Percentiles rank a stretch among this genome's conserved stretches.
These are phyloP conservation scores for Andrena praecox DNA, from an alignment of 2,888 invertebrate species.

Conservation along the genomic window DNA sequence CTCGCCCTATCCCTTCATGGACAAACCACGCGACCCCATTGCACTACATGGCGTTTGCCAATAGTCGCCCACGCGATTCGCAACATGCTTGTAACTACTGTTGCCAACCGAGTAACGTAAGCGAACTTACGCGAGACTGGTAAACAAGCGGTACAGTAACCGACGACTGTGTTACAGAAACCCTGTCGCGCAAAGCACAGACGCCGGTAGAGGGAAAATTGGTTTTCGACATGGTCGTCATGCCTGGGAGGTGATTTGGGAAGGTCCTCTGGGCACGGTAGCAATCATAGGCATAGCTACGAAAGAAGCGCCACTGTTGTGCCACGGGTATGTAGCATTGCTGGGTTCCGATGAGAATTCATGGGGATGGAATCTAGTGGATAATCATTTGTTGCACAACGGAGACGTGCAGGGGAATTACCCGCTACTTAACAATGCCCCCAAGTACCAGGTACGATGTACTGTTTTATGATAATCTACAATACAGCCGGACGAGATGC, in stretches of 20 bases:
- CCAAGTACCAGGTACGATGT: slow-evolving; percentile 95
- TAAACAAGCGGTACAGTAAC: not conserved
- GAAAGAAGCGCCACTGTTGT: slow-evolving; percentile 96
- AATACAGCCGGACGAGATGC: not conserved
- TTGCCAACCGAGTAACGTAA: not conserved
- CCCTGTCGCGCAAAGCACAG: slow-evolving; percentile 99
- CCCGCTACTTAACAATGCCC: slow-evolving; percentile 97
- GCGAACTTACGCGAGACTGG: not conserved
- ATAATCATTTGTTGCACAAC: slow-evolving; percentile 98
- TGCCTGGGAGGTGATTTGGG: slow-evolving; percentile 99
- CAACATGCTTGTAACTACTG: not conserved
- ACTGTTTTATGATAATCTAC: slow-evolving; percentile 4
- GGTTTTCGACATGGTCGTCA: slow-evolving; percentile 97
- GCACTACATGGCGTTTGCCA: not conserved
- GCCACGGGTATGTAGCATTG: slow-evolving; percentile 97
- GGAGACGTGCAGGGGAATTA: slow-evolving; percentile 98
- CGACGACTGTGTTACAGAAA: slow-evolving; percentile 87
- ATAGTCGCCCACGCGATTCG: too few relatives aligned
- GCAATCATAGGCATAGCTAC: slow-evolving; percentile 98
- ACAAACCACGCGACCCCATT: not conserved
- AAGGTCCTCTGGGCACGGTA: slow-evolving; percentile 98
- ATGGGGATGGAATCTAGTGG: slow-evolving; percentile 99
- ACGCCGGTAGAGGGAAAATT: slow-evolving; percentile 95
- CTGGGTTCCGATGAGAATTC: slow-evolving; percentile 98
- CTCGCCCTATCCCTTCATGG: not conserved